phyloP scores from a whole-genome alignment of 2,797 vertebrate genomes.

The Petrocephalus sullivani region DNA sequence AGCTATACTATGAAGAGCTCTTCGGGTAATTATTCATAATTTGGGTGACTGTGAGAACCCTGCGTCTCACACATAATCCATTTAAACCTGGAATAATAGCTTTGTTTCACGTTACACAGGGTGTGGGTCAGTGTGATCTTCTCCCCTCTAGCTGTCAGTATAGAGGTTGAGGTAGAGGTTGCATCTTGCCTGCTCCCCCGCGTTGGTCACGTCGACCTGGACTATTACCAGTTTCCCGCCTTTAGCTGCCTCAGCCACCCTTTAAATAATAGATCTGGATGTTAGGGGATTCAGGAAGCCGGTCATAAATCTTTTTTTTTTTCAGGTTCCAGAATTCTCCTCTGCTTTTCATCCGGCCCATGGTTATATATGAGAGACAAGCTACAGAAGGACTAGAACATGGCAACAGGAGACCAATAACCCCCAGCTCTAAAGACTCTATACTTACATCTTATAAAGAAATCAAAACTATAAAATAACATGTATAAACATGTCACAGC shows the following conservation, averaged over 20 bases:
- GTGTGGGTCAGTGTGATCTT: neutral
- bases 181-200: neutral
- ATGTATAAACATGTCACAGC: too few relatives aligned
- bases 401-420: neutral
- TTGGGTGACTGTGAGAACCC: neutral
- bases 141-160: neutral
- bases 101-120: neutral
- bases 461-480: too few relatives aligned
- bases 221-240: neutral
- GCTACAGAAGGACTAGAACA: neutral
- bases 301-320: conserved; percentile 24
- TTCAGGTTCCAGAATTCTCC: conserved; percentile 5
- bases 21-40: neutral
- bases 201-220: neutral
- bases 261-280: conserved; percentile 21
- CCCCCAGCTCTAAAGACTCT: neutral
- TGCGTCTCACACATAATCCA: neutral
- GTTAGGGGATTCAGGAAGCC: conserved; percentile 1
- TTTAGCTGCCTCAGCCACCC: neutral
- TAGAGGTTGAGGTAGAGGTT: neutral
- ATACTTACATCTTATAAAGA: neutral
- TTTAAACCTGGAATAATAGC: neutral
- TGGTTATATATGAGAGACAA: conserved; percentile 17
- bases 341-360: neutral
- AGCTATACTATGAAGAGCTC: neutral